Percentiles rank a stretch among this genome's conserved stretches.
phyloP scores from a whole-genome alignment of 2,888 invertebrate species.

The Sarcophaga variegata region DNA sequence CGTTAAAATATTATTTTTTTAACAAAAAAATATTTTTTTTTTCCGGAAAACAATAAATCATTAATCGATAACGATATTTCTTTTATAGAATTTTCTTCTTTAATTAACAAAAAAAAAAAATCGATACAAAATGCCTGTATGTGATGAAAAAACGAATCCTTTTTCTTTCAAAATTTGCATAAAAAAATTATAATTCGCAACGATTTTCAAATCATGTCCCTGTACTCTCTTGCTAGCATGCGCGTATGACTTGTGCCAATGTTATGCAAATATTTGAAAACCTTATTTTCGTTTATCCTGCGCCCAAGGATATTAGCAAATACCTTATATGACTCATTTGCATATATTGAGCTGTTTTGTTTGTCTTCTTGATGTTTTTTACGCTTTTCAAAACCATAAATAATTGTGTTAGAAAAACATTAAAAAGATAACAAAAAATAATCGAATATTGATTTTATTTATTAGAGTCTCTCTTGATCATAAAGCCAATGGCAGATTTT shows the following conservation, averaged over 20 bases:
- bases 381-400: slow-evolving; percentile 52
- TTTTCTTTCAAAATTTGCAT: slow-evolving; percentile 31
- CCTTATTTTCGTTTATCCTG: slow-evolving; percentile 40
- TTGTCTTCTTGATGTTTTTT: slow-evolving; percentile 19
- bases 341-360: not conserved
- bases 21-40: not conserved
- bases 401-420: not conserved
- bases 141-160: no score
- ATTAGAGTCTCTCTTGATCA: not conserved
- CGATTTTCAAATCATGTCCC: not conserved
- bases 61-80: not conserved
- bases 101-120: not conserved
- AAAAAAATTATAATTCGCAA: slow-evolving; percentile 20
- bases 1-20: not conserved
- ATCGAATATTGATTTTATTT: not conserved
- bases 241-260: slow-evolving; percentile 75
- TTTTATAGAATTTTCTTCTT: not conserved
- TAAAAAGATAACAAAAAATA: not conserved
- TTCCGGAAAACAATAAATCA: not conserved
- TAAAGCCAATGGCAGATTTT: not conserved
- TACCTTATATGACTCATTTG: not conserved
- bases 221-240: not conserved
- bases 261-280: slow-evolving; percentile 72
- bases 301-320: not conserved
- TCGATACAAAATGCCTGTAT: no score